Percentiles rank a stretch among this genome's conserved stretches.
Evolutionary conservation across 2,113 vertebrate genomes (phyloP).

Genomic region (Eolophus roseicapilla): DNA sequence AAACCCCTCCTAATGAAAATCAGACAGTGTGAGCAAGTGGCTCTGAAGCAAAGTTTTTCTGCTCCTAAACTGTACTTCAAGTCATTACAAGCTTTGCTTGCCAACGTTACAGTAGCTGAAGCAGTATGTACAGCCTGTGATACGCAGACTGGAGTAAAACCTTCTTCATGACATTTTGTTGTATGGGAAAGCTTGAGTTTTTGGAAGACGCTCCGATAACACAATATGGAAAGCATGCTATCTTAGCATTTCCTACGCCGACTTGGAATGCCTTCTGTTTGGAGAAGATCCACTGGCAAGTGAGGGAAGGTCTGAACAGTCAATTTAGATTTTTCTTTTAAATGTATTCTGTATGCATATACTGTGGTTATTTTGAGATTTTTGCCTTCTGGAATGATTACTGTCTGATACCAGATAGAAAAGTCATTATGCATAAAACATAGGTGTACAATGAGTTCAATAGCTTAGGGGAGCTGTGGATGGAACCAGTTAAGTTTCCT

Average conservation of each 20-base stretch:
- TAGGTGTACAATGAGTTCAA: slow-evolving; percentile 72
- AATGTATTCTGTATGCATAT: slow-evolving; percentile 84
- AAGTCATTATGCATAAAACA: slow-evolving; percentile 79
- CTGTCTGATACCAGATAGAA: slow-evolving; percentile 79
- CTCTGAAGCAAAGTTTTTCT: slow-evolving; percentile 55
- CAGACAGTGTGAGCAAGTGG: slow-evolving; percentile 38
- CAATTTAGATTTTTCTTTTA: slow-evolving; percentile 82
- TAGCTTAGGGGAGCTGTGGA: slow-evolving; percentile 58
- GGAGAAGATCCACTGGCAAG: slow-evolving; percentile 81
- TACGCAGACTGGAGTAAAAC: slow-evolving; percentile 72
- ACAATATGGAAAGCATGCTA: slow-evolving; percentile 79
- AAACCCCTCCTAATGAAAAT: slow-evolving; percentile 43
- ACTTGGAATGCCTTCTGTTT: slow-evolving; percentile 79
- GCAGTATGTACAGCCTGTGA: slow-evolving; percentile 63
- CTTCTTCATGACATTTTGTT: slow-evolving; percentile 76
- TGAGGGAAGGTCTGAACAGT: slow-evolving; percentile 80
- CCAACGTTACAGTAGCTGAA: slow-evolving; percentile 58
- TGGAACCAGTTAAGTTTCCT: slow-evolving; percentile 53
- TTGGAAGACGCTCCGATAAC: slow-evolving; percentile 73
- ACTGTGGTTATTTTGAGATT: slow-evolving; percentile 83
- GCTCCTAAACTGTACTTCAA: slow-evolving; percentile 65
- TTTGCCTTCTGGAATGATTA: slow-evolving; percentile 85
- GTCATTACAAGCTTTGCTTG: slow-evolving; percentile 56
- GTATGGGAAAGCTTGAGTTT: slow-evolving; percentile 73
- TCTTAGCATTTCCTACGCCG: slow-evolving; percentile 76